Evolutionary conservation across 2,888 invertebrate genomes (phyloP), one percentile per base, ranked within the genome.

Genomic region (Caenorhabditis imperialis): DNA sequence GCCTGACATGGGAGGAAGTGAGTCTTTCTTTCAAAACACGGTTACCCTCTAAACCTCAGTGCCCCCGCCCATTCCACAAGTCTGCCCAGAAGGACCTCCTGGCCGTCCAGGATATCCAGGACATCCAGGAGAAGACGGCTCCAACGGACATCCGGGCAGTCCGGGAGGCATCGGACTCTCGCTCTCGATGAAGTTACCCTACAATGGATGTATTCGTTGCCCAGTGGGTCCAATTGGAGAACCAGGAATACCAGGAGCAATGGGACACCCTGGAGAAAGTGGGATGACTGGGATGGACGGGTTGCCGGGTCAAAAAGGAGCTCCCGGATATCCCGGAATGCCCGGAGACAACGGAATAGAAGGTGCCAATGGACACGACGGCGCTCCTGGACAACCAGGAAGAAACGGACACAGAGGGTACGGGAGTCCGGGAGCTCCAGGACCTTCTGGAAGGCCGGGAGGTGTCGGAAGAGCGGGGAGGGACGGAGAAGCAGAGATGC

Each of bases 181-280:
- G 6, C 61, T 74, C 10, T 45, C 65, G 5, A 67, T 74, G 55
- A 48, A 55, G 16, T 57, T 61, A 1, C 67, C 67, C 16, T 74
- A 74, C 22, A 74, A 74, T 18, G 74, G 67, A 23, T 74, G 74
- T 35, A 74, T 67, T 18, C 54, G 22, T 45, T 74, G 74, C 47
- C 74, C 74, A 33, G 45, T 51, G 53, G 74, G 74, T 25, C 45
- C 51, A 12, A 22, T 40, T 23, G 74, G 74, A 35, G 16, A 25
- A 14, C 67, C 67, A 2, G 74, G 74, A 27, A 27, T 48, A 25
- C 55, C 61, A 10, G 74, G 74, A 12, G 23, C 44, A 37, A 50
- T 45, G 42, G 74, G 74, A 12, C 44, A 51, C 27, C 38, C 74
- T 3, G 67, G 67, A 16, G 57, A 57, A 8, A 35, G 16, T 20